Conservation (phyloP, 1,140 invertebrate genomes). For the Drosophila oshimai region DNA sequence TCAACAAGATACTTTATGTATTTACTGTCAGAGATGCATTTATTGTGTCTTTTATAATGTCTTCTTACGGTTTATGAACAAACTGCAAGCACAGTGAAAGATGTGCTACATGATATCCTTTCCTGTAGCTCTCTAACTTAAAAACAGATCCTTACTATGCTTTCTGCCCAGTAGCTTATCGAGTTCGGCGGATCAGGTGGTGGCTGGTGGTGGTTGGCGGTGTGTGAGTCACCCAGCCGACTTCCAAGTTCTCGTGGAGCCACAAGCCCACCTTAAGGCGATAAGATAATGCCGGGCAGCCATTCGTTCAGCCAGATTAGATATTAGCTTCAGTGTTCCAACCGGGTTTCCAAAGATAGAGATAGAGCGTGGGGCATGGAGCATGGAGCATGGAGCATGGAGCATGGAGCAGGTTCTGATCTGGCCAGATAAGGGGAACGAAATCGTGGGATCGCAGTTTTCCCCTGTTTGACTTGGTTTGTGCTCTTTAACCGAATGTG, state of each 20-base stretch:
- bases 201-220: not conserved
- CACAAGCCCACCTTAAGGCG: constrained; percentile 75
- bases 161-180: constrained; percentile 5
- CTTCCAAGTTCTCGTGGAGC: constrained; percentile 53
- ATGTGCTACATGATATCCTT: too few species aligned
- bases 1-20: too few species aligned
- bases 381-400: too few species aligned
- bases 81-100: too few species aligned
- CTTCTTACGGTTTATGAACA: too few species aligned
- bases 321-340: constrained; percentile 52
- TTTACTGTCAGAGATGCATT: too few species aligned
- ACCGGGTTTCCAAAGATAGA: constrained; percentile 1
- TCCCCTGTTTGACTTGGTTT: not conserved
- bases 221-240: constrained; percentile 13
- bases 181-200: not conserved
- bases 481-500: not conserved
- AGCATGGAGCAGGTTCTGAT: constrained; percentile 21
- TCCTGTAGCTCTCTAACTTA: too few species aligned
- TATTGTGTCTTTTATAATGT: too few species aligned
- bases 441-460: not conserved
- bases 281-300: constrained; percentile 62
- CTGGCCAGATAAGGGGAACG: constrained; percentile 8
- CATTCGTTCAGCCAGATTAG: constrained; percentile 59
- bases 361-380: too few species aligned
- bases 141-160: not conserved